Evolutionary conservation across 2,113 vertebrate genomes (phyloP).

Genomic region (Sinocyclocheilus rhinocerous): DNA sequence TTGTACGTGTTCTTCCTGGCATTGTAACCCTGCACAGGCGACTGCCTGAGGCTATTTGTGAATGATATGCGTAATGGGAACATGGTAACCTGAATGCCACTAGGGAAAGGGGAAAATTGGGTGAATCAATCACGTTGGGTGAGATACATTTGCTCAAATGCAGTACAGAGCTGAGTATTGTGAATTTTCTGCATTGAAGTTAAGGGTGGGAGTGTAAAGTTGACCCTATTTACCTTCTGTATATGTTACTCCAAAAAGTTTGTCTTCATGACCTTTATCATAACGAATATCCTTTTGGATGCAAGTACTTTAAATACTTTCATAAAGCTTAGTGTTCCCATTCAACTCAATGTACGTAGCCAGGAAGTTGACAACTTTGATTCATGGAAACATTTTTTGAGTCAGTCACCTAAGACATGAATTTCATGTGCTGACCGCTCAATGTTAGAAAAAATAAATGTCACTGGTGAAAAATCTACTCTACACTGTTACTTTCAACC

Average conservation of each 20-base stretch:
- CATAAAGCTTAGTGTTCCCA: background rate
- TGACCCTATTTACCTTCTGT: background rate
- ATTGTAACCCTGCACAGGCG: constrained; percentile 50
- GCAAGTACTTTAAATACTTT: background rate
- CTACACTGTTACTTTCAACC: no score
- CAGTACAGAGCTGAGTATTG: background rate
- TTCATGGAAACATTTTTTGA: background rate
- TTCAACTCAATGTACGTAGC: background rate
- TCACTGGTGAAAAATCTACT: no score
- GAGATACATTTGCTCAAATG: constrained; percentile 51
- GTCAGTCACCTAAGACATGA: background rate
- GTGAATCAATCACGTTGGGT: constrained; percentile 46
- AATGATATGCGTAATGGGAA: constrained; percentile 62
- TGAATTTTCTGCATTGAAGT: background rate
- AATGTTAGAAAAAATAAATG: no score
- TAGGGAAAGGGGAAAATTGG: constrained; percentile 53
- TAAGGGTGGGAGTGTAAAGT: background rate
- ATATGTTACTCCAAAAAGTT: background rate
- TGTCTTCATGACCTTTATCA: no score
- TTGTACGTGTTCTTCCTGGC: constrained; percentile 54
- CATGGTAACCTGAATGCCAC: constrained; percentile 62
- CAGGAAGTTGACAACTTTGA: background rate
- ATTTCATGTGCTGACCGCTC: background rate
- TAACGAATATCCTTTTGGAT: no score
- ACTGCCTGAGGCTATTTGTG: constrained; percentile 59